Evolutionary conservation across 1,140 invertebrate genomes (phyloP).

Genomic region (Amyelois transitella): DNA sequence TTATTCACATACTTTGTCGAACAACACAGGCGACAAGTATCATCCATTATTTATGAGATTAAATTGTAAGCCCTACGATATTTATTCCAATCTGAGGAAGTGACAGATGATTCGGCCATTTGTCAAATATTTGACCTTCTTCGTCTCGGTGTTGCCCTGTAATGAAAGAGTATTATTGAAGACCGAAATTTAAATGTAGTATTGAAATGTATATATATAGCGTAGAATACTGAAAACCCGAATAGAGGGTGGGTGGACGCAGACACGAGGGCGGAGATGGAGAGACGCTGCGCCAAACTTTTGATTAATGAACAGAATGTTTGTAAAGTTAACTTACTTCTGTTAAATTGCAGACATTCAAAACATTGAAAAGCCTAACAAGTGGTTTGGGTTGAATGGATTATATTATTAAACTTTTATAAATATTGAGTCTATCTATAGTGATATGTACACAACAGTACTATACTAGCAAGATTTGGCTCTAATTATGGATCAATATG

Average conservation of each 20-base stretch:
- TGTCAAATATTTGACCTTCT: conserved; percentile 59
- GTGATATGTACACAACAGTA: too few species aligned
- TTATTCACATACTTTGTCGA: conserved; percentile 59
- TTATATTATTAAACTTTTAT: too few species aligned
- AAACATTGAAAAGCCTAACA: conserved; percentile 47
- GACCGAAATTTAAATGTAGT: conserved; percentile 35
- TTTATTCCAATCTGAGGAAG: conserved; percentile 42
- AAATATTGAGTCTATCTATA: too few species aligned
- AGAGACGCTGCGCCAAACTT: conserved; percentile 67
- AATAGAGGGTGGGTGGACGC: conserved; percentile 56
- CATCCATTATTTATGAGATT: conserved; percentile 48
- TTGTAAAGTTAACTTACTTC: conserved; percentile 67
- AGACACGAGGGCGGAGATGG: conserved; percentile 36
- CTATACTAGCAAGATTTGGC: not conserved
- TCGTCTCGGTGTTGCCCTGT: conserved; percentile 36
- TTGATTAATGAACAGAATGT: conserved; percentile 72
- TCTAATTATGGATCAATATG: not conserved
- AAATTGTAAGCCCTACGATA: conserved; percentile 19
- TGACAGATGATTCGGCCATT: conserved; percentile 59
- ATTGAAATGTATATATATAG: conserved; percentile 16
- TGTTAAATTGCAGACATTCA: conserved; percentile 64
- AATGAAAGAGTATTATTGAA: conserved; percentile 30
- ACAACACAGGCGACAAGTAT: conserved; percentile 65
- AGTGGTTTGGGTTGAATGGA: conserved; percentile 1
- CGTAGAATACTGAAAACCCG: conserved; percentile 19